Conservation (phyloP, 2,797 vertebrate species). For the Sebastes kiyomatsui region DNA sequence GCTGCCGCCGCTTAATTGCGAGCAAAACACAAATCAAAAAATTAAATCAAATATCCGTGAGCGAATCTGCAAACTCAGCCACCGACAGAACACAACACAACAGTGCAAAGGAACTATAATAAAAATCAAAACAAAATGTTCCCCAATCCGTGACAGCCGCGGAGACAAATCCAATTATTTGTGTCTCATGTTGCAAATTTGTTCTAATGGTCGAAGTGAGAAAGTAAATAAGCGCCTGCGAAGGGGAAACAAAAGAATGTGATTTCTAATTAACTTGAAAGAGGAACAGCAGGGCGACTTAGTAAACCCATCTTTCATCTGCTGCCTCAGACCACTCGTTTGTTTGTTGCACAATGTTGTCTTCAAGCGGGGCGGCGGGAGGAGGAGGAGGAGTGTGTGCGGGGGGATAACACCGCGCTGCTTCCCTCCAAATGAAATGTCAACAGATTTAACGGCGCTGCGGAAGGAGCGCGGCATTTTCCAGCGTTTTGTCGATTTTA, state of each 20-base stretch:
- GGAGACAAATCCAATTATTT: conserved; percentile 89
- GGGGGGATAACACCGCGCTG: conserved; percentile 44
- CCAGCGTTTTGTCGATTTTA: conserved; percentile 81
- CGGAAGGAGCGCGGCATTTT: conserved; percentile 61
- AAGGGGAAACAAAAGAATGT: conserved; percentile 85
- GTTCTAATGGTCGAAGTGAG: conserved; percentile 84
- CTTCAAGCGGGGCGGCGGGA: conserved; percentile 54
- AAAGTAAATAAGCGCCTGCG: conserved; percentile 84
- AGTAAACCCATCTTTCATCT: conserved; percentile 86
- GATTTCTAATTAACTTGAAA: conserved; percentile 90
- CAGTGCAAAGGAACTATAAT: conserved; percentile 65
- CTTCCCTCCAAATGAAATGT: conserved; percentile 84
- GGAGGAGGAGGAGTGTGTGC: conserved; percentile 7
- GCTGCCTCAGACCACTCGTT: conserved; percentile 78
- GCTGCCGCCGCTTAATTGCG: conserved; percentile 49
- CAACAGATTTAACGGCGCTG: conserved; percentile 82
- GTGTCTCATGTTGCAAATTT: conserved; percentile 87
- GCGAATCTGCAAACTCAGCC: conserved; percentile 78
- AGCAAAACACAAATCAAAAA: conserved; percentile 60
- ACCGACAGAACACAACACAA: conserved; percentile 47
- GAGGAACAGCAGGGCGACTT: conserved; percentile 82
- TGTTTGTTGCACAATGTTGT: conserved; percentile 84
- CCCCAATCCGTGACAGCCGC: conserved; percentile 79
- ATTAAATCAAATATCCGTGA: conserved; percentile 73
- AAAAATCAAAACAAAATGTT: conserved; percentile 82